Base-by-base conservation (phyloP, 1,140 invertebrate species). In the Sesamia nonagrioides region DNA sequence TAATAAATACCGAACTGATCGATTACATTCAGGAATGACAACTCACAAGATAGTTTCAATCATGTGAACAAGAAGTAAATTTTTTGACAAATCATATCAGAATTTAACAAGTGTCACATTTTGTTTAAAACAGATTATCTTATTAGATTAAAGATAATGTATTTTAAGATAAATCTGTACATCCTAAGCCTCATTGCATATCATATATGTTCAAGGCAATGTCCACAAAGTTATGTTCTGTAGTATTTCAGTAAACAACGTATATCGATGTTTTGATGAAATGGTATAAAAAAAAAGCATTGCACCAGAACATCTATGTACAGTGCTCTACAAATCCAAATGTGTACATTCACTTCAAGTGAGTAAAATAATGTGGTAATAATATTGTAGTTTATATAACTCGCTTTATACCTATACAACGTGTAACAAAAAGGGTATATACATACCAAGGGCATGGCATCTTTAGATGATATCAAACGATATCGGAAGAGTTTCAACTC, bases 1-100 rank as follows among this genome's bases (percentile, higher is more conserved):
- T 21, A 56, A 42, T 2, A 66, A 17, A 66, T 21, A 66, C 17
- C 13, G 42, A 17, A 66, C 61, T 27, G 27, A 27, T 3, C 3
- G 27, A 27, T 27, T 27, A 27, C 27, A 37, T 66, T 66, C 61
- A 66, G 37, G 37, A 42, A 40, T 66, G 61, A 42, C 3, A 66
- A 6, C n/a, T 66, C 37, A 66, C 17, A 42, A 66, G 61, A 66
- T 42, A 21, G 37, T 21, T 42, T 42, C 33, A 66, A 66, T 66
- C 61, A 66, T 42, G 37, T 33, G 54, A 33, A 15, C 9, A 13
- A 8, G 2, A 56, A 56, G 13, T 15, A 0, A 27, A 66, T 35
- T 40, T 35, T 9, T 56, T 27, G 18, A 11, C 8, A 58, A 45
- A 66, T 21, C 37, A 66, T 66, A 66, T 42, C 61, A 45, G 3